Base-by-base conservation (phyloP, 2,888 invertebrate species). In the Nysson spinosus region DNA sequence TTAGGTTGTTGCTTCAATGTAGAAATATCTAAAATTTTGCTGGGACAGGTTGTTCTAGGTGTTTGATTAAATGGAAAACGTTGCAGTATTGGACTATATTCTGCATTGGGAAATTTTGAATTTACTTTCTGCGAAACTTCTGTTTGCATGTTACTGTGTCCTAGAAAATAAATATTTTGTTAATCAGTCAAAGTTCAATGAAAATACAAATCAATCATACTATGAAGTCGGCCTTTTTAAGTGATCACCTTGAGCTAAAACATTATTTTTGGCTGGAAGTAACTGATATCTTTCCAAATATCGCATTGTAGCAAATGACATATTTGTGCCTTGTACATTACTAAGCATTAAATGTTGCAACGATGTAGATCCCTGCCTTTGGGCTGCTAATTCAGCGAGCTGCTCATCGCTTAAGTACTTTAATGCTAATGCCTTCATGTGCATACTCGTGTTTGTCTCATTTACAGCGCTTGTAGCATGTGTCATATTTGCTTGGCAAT, bases 221-320 rank as follows among this genome's bases (percentile, higher is more conserved):
- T n/a, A n/a, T n/a, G n/a, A n/a, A n/a, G n/a, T n/a, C n/a, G n/a
- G n/a, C n/a, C 24, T 16, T 19, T 7, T 47, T 35, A 12, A 22
- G 19, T 40, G 16, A 34, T 35, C 30, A 85, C 85, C 82, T 69
- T 81, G 80, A 4, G 30, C 9, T 54, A 74, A 72, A 11, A 43
- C 39, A 54, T 58, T 72, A 42, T 77, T 79, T 24, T 72, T 78
- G 40, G 90, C 89, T 80, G 89, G 88, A 60, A 91, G 78, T 56
- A 93, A 83, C 79, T 91, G 91, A 84, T 93, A 93, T 77, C 90
- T 90, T 80, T 92, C 91, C 90, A 93, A 90, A 83, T 93, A 93
- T 76, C 92, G 91, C 80, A 92, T 89, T 6, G 93, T 93, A n/a
- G 92, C 92, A 75, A 92, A 89, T 2, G 93, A 93, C 89, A 93